These are phyloP conservation scores for Tipula unca DNA, from an alignment of 2,888 invertebrate species.

Conservation along the genomic window DNA sequence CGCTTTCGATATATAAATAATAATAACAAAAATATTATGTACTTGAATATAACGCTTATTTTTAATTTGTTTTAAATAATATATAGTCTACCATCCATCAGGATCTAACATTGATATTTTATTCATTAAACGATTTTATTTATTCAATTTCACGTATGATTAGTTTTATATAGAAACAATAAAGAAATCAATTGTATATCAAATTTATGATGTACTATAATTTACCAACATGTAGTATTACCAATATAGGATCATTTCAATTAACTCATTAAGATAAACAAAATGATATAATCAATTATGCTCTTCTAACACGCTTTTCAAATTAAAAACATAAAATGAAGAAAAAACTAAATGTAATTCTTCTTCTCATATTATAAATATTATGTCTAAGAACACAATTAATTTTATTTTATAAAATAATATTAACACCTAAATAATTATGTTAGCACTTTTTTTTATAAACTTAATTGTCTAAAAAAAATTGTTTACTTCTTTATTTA, in stretches of 20 bases:
- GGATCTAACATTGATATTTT: not conserved
- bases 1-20: not conserved
- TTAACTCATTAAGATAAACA: not conserved
- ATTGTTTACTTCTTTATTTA: not conserved
- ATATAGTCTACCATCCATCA: not conserved
- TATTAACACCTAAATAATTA: not conserved
- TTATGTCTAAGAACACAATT: not conserved
- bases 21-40: not conserved
- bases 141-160: slow-evolving; percentile 8
- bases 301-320: not conserved
- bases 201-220: not conserved
- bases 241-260: not conserved
- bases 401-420: not conserved
- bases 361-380: not conserved
- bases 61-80: not conserved
- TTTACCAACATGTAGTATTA: not conserved
- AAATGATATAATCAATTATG: not conserved
- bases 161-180: not conserved
- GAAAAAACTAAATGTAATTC: not conserved
- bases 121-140: not conserved
- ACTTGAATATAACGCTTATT: not conserved
- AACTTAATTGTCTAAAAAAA: not conserved
- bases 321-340: not conserved
- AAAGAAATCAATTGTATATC: not conserved
- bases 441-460: not conserved